phyloP scores from a whole-genome alignment of 2,797 vertebrate genomes.

The Enteromius afrohamiltoni region DNA sequence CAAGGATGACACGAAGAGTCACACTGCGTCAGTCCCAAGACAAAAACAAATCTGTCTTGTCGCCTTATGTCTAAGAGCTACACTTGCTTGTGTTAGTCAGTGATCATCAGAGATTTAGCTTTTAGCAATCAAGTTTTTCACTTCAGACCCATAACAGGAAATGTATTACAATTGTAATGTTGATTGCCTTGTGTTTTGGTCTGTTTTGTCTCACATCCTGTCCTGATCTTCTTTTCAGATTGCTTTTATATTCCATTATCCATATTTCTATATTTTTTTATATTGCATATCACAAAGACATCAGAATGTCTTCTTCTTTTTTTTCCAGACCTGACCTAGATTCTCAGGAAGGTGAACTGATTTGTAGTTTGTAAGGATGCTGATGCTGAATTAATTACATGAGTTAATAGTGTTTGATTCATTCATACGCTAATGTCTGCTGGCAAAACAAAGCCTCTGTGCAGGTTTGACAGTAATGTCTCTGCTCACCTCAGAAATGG shows the following conservation, averaged over 20 bases:
- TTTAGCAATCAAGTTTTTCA: background rate
- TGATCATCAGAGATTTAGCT: background rate
- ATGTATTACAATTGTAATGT: background rate
- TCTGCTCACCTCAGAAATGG: slow-evolving; percentile 40
- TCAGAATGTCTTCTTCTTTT: background rate
- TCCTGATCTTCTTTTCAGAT: background rate
- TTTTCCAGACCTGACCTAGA: slow-evolving; percentile 12
- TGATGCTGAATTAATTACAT: slow-evolving; percentile 38
- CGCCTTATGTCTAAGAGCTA: background rate
- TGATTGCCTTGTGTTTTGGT: background rate
- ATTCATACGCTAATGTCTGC: slow-evolving; percentile 31
- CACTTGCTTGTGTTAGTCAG: background rate
- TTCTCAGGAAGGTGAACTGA: background rate
- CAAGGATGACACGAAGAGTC: background rate
- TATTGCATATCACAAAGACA: background rate
- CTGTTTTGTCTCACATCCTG: background rate
- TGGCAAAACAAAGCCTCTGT: slow-evolving; percentile 34
- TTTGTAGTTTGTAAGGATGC: slow-evolving; percentile 22
- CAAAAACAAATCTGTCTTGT: background rate
- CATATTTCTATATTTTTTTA: background rate
- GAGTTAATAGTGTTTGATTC: slow-evolving; percentile 28
- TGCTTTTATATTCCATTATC: background rate
- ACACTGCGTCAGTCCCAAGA: background rate
- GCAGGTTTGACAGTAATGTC: slow-evolving; percentile 36
- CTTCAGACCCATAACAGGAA: background rate